Base-by-base conservation (phyloP, 2,888 invertebrate genomes). In the Hypercompe scribonia region DNA sequence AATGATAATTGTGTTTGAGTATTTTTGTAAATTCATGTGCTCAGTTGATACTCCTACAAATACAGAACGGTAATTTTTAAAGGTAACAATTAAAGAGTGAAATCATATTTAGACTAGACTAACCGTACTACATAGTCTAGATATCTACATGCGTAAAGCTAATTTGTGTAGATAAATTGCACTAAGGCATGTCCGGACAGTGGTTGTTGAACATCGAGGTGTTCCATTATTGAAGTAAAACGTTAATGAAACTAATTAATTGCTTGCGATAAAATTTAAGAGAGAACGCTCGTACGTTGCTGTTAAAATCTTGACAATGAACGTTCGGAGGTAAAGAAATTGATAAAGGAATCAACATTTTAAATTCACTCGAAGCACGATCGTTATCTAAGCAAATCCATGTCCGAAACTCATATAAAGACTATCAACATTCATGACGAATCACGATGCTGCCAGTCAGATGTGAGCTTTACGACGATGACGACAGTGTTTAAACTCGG, bases 291-390 rank as follows among this genome's bases (percentile, higher is more conserved):
- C 28, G 46, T 8, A 66, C 66, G 31, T 66, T 24, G 66, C 77
- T 75, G 82, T 34, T 63, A 79, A 72, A 77, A 74, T 68, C 74
- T 58, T n/a, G 33, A 54, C n/a, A 33, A 65, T 42, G 75, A 61
- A 78, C 72, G 69, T 71, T 75, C 39, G 34, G 4, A 74, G 75
- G 78, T 77, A 82, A 87, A 86, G 81, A 86, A 85, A 79, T 84
- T 87, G 88, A 90, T 90, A 87, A 91, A 91, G 90, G 90, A 89
- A 89, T 90, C 88, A 90, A 87, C 85, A 87, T 82, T 80, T 84
- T 78, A 78, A 77, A 86, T 86, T 80, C 84, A 82, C 81, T 87
- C 82, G 74, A 75, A 80, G 81, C 84, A 83, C 82, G 90, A 88
- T 85, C 83, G 76, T 84, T 83, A 86, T 86, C 88, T 83, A 81